phyloP scores from a whole-genome alignment of 1,140 invertebrate species.

The Leucophenga varia region DNA sequence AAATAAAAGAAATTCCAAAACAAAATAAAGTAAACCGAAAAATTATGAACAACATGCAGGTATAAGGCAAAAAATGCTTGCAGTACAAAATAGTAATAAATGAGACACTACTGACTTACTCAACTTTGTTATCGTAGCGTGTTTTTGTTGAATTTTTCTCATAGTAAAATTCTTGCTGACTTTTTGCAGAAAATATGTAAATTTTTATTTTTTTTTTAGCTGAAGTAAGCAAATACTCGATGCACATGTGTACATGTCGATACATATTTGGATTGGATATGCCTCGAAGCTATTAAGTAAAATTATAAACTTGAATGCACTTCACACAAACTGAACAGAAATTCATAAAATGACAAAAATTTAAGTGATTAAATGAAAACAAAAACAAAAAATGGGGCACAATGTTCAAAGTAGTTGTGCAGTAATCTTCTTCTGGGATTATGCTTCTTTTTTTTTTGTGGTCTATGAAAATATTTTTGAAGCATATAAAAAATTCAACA shows the following conservation, averaged over 20 bases:
- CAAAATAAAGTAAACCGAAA: conserved; percentile 4
- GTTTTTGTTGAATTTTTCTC: no score
- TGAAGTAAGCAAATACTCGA: conserved; percentile 30
- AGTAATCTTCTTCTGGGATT: conserved; percentile 12
- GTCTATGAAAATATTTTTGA: conserved; percentile 17
- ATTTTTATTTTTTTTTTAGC: conserved; percentile 21
- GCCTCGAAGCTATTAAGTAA: conserved; percentile 13
- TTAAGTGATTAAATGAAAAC: conserved; percentile 22
- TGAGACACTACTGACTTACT: neutral
- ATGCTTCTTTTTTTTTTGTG: conserved; percentile 18
- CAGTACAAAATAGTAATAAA: conserved; percentile 7
- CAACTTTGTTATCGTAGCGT: no score
- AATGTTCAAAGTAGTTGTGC: conserved; percentile 8
- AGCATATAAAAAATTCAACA: neutral
- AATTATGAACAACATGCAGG: conserved; percentile 7
- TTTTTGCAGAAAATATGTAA: conserved; percentile 23
- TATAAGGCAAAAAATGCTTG: conserved; percentile 6
- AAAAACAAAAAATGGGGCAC: conserved; percentile 1
- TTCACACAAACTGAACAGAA: conserved; percentile 3
- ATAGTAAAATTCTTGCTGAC: no score
- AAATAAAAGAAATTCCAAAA: no score
- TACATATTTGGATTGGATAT: conserved; percentile 9
- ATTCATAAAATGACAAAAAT: conserved; percentile 3
- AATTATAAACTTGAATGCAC: conserved; percentile 41
- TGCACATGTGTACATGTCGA: conserved; percentile 17